A percentile compares a stretch with the other conserved stretches of the same genome.
Evolutionary conservation across 2,888 invertebrate species (phyloP).

Genomic region (Ichneumon xanthorius): DNA sequence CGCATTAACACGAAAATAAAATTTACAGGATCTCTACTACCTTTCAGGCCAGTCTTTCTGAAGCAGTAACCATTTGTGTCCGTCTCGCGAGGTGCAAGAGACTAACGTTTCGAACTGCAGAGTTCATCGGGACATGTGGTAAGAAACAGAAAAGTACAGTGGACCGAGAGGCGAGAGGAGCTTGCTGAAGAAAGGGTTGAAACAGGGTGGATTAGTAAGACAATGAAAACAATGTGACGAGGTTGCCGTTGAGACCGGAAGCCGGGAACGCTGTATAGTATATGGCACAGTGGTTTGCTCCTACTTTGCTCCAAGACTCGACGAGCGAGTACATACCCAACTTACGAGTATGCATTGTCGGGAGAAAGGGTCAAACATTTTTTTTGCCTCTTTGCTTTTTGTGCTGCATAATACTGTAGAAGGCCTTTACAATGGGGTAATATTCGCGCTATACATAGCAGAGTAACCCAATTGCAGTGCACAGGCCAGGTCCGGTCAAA

Average conservation of each 20-base stretch:
- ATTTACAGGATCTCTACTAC: not conserved
- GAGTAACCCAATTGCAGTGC: not conserved
- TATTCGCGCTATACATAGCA: not conserved
- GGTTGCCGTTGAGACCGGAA: slow-evolving; percentile 23
- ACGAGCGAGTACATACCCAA: slow-evolving; percentile 43
- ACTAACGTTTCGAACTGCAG: not conserved
- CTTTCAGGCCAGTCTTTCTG: not conserved
- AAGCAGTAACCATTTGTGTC: not conserved
- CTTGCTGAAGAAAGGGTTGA: slow-evolving; percentile 16
- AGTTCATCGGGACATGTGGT: slow-evolving; percentile 48
- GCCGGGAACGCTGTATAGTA: slow-evolving; percentile 17
- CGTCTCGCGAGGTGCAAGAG: not conserved
- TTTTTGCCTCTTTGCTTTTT: slow-evolving; percentile 21
- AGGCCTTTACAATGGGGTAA: not conserved
- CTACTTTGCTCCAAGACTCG: slow-evolving; percentile 20
- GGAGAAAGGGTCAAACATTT: slow-evolving; percentile 62
- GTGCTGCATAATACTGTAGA: not conserved
- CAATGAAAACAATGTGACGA: slow-evolving; percentile 74
- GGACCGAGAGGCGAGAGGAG: not conserved
- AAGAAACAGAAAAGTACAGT: slow-evolving; percentile 83
- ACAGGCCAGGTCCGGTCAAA: not conserved
- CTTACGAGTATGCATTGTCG: slow-evolving; percentile 70
- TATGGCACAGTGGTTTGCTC: slow-evolving; percentile 4
- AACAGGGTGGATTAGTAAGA: slow-evolving; percentile 65
- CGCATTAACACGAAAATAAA: not conserved